A percentile compares a stretch with the other conserved stretches of the same genome.
Evolutionary conservation across 1,140 invertebrate genomes (phyloP).

Genomic region (Steinernema khuongi): DNA sequence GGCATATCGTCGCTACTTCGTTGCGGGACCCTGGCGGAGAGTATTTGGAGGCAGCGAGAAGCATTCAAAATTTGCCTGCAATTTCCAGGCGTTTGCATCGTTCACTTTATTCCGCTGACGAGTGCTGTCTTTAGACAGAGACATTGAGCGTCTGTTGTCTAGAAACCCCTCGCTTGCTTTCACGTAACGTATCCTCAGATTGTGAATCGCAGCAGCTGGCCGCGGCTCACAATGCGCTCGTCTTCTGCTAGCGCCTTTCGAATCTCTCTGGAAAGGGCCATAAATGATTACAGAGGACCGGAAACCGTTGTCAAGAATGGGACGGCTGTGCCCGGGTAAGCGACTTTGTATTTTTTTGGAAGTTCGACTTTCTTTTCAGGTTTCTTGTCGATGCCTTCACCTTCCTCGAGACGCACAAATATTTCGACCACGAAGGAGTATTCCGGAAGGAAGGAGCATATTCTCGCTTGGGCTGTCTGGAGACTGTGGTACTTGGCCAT

Average conservation of each 20-base stretch:
- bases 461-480: slow-evolving; percentile 8
- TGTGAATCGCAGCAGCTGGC: no score
- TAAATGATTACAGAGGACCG: not conserved
- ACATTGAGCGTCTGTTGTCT: no score
- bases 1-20: no score
- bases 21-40: no score
- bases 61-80: no score
- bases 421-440: slow-evolving; percentile 16
- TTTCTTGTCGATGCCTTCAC: slow-evolving; percentile 26
- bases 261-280: not conserved
- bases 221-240: no score
- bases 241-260: not conserved
- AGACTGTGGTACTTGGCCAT: not conserved
- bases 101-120: no score
- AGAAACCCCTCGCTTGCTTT: no score
- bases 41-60: no score
- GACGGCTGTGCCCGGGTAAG: not conserved
- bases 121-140: no score
- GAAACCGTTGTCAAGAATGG: not conserved
- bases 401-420: slow-evolving; percentile 20
- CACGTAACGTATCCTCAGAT: no score
- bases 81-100: no score
- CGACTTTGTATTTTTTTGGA: not conserved
- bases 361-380: slow-evolving; percentile 7
- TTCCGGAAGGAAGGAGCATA: slow-evolving; percentile 21